These are phyloP conservation scores for Peromyscus maniculatus DNA, from an alignment of 2,113 vertebrate genomes.

Conservation along the genomic window DNA sequence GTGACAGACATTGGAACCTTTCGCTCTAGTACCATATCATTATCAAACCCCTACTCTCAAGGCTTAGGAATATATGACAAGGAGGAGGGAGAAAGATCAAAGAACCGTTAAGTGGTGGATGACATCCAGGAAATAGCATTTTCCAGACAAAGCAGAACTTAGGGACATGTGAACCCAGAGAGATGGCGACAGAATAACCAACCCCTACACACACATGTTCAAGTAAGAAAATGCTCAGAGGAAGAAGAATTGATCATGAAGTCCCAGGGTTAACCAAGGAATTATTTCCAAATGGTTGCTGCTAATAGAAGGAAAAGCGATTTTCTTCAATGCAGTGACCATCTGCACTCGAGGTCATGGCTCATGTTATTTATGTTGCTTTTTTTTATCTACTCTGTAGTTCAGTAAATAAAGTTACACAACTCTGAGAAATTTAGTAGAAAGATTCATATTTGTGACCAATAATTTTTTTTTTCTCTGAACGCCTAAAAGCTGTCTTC, in stretches of 20 bases:
- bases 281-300: background rate
- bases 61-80: background rate
- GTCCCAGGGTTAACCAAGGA: background rate
- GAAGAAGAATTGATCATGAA: background rate
- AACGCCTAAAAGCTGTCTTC: background rate
- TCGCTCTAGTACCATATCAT: too few relatives aligned
- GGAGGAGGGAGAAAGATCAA: background rate
- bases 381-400: background rate
- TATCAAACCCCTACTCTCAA: background rate
- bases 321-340: background rate
- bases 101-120: background rate
- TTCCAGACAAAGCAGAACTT: background rate
- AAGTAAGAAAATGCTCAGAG: too few relatives aligned
- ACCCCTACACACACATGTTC: too few relatives aligned
- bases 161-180: background rate
- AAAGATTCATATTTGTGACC: background rate
- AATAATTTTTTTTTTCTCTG: background rate
- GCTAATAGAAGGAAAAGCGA: background rate
- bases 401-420: too few relatives aligned
- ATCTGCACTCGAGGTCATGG: background rate
- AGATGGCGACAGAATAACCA: background rate
- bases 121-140: background rate
- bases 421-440: background rate
- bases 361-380: background rate
- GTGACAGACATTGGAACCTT: background rate